Evolutionary conservation across 64 coral and sea anemone species (phyloP).

Genomic region (Montipora foliosa): DNA sequence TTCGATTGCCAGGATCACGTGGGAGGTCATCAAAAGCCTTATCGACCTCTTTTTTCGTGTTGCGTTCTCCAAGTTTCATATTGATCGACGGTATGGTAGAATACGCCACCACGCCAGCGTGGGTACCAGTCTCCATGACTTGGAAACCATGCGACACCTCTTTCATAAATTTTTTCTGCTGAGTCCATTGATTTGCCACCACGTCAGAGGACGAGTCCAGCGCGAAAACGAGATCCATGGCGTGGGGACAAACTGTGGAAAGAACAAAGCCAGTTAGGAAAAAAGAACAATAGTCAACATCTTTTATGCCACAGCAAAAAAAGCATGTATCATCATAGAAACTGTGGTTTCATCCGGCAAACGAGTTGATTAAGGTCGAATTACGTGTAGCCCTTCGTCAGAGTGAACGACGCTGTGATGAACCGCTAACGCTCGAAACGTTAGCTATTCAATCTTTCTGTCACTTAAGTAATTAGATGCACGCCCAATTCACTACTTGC

Average conservation of each 20-base stretch:
- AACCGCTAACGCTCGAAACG: too few species aligned
- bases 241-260: conserved; percentile 83
- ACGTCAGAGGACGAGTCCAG: conserved; percentile 96
- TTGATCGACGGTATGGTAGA: conserved; percentile 94
- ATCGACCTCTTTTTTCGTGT: conserved; percentile 75
- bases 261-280: neutral
- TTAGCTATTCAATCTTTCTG: too few species aligned
- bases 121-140: conserved; percentile 65
- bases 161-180: conserved; percentile 86
- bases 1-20: conserved; percentile 83
- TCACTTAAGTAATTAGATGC: too few species aligned
- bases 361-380: too few species aligned
- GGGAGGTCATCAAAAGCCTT: conserved; percentile 81
- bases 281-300: neutral
- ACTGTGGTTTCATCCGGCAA: too few species aligned
- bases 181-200: conserved; percentile 72
- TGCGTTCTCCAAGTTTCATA: conserved; percentile 89
- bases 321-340: too few species aligned
- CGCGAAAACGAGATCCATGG: conserved; percentile 91
- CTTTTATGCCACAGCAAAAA: neutral
- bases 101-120: conserved; percentile 90
- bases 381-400: too few species aligned
- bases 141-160: conserved; percentile 75
- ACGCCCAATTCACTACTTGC: too few species aligned
- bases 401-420: too few species aligned